These are phyloP conservation scores for Drosophila rellima DNA, from an alignment of 2,888 invertebrate species.

Conservation along the genomic window DNA sequence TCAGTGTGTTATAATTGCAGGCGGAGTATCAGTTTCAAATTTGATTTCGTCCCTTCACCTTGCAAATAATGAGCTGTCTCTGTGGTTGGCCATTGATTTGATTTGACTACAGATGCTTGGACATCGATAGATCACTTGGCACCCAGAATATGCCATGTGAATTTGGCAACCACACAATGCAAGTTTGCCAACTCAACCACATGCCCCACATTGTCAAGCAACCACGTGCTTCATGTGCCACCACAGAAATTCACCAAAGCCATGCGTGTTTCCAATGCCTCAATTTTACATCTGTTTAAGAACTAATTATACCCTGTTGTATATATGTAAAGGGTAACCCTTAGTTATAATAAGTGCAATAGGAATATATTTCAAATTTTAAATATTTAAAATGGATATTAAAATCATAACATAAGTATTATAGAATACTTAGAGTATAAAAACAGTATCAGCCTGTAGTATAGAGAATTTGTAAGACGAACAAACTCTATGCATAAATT, in stretches of 20 bases:
- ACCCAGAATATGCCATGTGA: background rate
- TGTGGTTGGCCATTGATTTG: conserved; percentile 34
- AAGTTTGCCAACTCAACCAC: conserved; percentile 55
- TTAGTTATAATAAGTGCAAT: background rate
- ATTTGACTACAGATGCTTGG: background rate
- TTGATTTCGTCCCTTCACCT: conserved; percentile 9
- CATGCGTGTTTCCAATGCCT: conserved; percentile 28
- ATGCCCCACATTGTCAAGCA: conserved; percentile 29
- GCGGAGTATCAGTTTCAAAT: conserved; percentile 18
- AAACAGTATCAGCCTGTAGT: background rate
- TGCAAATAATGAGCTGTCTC: conserved; percentile 45
- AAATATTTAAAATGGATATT: no score
- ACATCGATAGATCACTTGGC: background rate
- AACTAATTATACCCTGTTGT: conserved; percentile 12
- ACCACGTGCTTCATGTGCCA: conserved; percentile 19
- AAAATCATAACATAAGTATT: no score
- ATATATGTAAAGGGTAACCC: background rate
- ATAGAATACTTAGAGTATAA: no score
- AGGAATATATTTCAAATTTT: background rate
- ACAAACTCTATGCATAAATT: background rate
- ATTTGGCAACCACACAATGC: conserved; percentile 55
- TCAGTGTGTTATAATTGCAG: conserved; percentile 20
- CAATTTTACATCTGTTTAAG: conserved; percentile 1
- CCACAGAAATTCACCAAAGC: conserved; percentile 8
- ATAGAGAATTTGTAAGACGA: no score